Evolutionary conservation across 2,797 vertebrate genomes (phyloP).

Genomic region (Micromesistius poutassou): DNA sequence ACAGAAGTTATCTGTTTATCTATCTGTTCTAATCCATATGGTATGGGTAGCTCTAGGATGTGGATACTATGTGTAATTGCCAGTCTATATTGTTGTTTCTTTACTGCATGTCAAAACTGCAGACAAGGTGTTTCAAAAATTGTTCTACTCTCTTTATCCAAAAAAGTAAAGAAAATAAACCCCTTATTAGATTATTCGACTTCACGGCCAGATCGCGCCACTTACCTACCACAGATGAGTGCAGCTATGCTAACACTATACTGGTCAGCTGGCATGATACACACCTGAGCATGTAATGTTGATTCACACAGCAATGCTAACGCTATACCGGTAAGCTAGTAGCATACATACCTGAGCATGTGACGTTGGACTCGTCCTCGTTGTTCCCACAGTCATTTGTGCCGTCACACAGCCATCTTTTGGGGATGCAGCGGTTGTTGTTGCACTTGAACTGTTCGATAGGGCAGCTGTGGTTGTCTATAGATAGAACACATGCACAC

Average conservation of each 20-base stretch:
- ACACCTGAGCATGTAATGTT: neutral
- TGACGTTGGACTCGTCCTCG: constrained; percentile 90
- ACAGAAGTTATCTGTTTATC: no score
- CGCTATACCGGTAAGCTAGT: neutral
- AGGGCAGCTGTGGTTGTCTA: constrained; percentile 89
- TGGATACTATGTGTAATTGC: neutral
- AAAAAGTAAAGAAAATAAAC: neutral
- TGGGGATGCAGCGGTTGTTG: constrained; percentile 94
- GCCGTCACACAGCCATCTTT: constrained; percentile 94
- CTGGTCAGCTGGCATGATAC: neutral
- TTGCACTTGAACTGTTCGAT: constrained; percentile 91
- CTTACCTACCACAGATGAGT: neutral
- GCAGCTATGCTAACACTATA: neutral
- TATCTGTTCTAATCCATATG: no score
- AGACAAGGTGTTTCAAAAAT: neutral
- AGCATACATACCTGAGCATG: constrained; percentile 82
- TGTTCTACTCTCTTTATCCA: neutral
- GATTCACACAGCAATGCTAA: neutral
- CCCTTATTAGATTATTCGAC: no score
- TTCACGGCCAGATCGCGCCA: neutral
- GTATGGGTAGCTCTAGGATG: neutral
- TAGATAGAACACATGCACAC: constrained; percentile 12
- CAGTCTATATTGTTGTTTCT: neutral
- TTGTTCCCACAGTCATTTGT: constrained; percentile 88
- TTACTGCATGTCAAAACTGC: neutral